Percentiles rank a stretch among this genome's conserved stretches.
These are phyloP conservation scores for Parnassius glacialis DNA, from an alignment of 2,888 invertebrate species.

Conservation along the genomic window DNA sequence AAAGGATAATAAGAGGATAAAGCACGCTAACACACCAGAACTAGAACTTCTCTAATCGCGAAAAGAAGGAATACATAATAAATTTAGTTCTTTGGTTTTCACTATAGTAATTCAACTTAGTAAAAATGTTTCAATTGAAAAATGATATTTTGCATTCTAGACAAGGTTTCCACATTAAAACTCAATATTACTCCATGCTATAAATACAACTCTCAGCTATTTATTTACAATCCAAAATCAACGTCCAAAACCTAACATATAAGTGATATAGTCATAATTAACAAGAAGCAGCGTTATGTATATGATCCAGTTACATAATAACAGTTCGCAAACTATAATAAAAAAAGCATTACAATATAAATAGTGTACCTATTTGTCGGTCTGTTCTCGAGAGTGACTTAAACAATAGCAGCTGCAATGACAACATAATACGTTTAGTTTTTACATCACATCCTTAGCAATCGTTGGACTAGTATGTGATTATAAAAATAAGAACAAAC, in stretches of 20 bases:
- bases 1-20: too few relatives aligned
- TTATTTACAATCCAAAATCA: constrained; percentile 25
- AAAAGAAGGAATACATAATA: too few relatives aligned
- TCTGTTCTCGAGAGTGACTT: constrained; percentile 77
- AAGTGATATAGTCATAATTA: not conserved
- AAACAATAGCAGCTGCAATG: constrained; percentile 80
- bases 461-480: not conserved
- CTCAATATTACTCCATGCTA: constrained; percentile 27
- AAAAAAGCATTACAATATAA: constrained; percentile 63
- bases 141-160: not conserved
- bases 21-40: too few relatives aligned
- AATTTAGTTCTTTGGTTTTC: too few relatives aligned
- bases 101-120: too few relatives aligned
- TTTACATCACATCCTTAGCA: constrained; percentile 40
- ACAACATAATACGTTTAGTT: constrained; percentile 62
- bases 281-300: constrained; percentile 14
- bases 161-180: constrained; percentile 16
- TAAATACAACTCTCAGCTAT: constrained; percentile 26
- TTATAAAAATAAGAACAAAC: constrained; percentile 18
- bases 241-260: constrained; percentile 5
- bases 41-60: too few relatives aligned
- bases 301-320: constrained; percentile 22
- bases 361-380: constrained; percentile 75
- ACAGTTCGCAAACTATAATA: constrained; percentile 51
- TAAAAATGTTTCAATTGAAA: not conserved